Conservation (phyloP, 2,113 vertebrate genomes). For the Colistium nudipinnis region DNA sequence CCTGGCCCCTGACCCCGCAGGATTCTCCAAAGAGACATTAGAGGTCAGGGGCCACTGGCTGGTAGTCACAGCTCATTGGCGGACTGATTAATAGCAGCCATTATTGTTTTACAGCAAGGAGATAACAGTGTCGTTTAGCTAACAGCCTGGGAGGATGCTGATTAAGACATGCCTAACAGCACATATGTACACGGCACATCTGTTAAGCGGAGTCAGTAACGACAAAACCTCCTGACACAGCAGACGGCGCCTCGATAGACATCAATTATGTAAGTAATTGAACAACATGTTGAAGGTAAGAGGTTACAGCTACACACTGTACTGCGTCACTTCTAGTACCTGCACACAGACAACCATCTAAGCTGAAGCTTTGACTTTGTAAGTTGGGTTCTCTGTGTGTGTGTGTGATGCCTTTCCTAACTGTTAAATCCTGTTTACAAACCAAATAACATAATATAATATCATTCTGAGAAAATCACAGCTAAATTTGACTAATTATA, state of each 20-base stretch:
- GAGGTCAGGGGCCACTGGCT: slow-evolving; percentile 56
- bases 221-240: not conserved
- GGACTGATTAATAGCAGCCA: slow-evolving; percentile 65
- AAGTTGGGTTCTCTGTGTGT: not conserved
- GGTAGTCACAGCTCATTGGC: slow-evolving; percentile 61
- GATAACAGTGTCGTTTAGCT: slow-evolving; percentile 51
- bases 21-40: slow-evolving; percentile 44
- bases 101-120: slow-evolving; percentile 52
- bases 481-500: not conserved
- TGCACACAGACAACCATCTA: not conserved
- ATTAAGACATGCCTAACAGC: slow-evolving; percentile 46
- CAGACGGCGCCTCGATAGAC: not conserved
- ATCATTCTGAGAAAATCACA: not conserved
- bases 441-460: not conserved
- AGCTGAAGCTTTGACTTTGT: not conserved
- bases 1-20: slow-evolving; percentile 34
- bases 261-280: not conserved
- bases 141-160: slow-evolving; percentile 43
- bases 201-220: slow-evolving; percentile 24
- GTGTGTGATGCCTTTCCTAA: not conserved
- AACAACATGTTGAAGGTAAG: not conserved
- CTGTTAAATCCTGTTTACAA: not conserved
- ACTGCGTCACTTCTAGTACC: not conserved
- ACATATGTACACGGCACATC: slow-evolving; percentile 19
- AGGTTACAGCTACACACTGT: not conserved